Base-by-base conservation (phyloP, 2,888 invertebrate genomes). In the Caenorhabditis virilis region DNA sequence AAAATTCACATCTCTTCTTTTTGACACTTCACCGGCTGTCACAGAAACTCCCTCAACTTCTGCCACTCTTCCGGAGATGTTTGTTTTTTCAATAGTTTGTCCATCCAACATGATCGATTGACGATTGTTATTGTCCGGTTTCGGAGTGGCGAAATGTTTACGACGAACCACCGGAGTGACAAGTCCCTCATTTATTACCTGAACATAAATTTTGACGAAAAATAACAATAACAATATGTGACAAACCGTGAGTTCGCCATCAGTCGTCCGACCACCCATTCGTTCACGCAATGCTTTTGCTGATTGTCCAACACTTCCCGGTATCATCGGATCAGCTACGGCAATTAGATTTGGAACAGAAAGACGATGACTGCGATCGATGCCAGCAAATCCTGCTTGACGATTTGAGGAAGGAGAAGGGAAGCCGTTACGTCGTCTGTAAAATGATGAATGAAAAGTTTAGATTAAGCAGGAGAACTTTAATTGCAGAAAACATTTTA, bases 101-200 rank as follows among this genome's bases (percentile, higher is more conserved):
- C n/a, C n/a, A n/a, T n/a, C n/a, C n/a, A n/a, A 16, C 11, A 47
- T 51, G 25, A 45, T 61, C 51, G 45, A 38, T 7, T 38, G n/a
- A 20, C 38, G 38, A 11, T 42, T 42, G 9, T 6, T 5, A 18
- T 18, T 13, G 5, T 23, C 23, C n/a, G 42, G 25, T 25, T 23
- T 42, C 15, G 52, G 45, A 5, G 54, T 49, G 9, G 64, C 53
- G 52, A 73, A 73, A 16, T 53, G 51, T 56, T 78, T 80, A 18
- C 80, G 50, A 13, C 80, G 60, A 6, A 78, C 73, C 11, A 80
- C 76, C 2, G 78, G 78, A 25, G 78, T 79, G 36, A 78, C 74
- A 16, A 78, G 56, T 39, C 78, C 80, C 54, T 80, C 80, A 58
- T 79, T 80, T 45, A 84, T 78, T 51, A 78, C 74, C 71, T 78